phyloP scores from a whole-genome alignment of 2,888 invertebrate species.

The Villa cingulata region DNA sequence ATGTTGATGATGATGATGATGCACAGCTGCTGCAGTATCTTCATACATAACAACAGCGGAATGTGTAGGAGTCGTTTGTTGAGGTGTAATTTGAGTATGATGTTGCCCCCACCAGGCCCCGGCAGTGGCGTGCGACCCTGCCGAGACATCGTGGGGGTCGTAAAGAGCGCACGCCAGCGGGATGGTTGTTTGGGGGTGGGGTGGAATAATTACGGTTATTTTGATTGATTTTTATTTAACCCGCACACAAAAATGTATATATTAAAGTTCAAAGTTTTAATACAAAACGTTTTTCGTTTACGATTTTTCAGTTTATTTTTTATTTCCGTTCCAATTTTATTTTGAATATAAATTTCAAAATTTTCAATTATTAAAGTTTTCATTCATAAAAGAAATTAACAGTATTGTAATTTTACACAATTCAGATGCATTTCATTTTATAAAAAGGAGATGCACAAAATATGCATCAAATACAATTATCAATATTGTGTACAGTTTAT shows the following conservation, averaged over 20 bases:
- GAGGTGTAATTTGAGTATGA: conserved; percentile 39
- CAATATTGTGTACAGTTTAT: background rate
- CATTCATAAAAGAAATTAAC: background rate
- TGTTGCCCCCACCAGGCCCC: conserved; percentile 39
- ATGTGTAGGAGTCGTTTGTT: conserved; percentile 40
- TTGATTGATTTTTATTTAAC: conserved; percentile 29
- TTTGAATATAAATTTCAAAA: background rate
- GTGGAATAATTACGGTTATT: conserved; percentile 39
- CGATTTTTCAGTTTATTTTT: background rate
- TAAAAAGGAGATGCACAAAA: background rate
- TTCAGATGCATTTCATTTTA: conserved; percentile 11
- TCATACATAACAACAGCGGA: conserved; percentile 45
- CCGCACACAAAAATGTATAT: conserved; percentile 12
- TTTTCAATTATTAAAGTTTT: background rate
- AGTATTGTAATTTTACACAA: background rate
- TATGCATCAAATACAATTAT: background rate
- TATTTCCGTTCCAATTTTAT: too few species aligned
- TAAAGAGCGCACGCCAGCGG: conserved; percentile 40
- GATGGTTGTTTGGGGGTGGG: conserved; percentile 39
- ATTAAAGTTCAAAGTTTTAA: background rate
- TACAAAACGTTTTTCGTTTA: too few species aligned
- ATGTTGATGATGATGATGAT: conserved; percentile 14
- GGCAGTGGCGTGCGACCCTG: conserved; percentile 40
- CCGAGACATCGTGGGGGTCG: conserved; percentile 41
- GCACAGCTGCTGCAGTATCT: conserved; percentile 35